Evolutionary conservation across 2,888 invertebrate genomes (phyloP), one percentile per base, ranked within the genome.

Genomic region (Lasioglossum figueresi): DNA sequence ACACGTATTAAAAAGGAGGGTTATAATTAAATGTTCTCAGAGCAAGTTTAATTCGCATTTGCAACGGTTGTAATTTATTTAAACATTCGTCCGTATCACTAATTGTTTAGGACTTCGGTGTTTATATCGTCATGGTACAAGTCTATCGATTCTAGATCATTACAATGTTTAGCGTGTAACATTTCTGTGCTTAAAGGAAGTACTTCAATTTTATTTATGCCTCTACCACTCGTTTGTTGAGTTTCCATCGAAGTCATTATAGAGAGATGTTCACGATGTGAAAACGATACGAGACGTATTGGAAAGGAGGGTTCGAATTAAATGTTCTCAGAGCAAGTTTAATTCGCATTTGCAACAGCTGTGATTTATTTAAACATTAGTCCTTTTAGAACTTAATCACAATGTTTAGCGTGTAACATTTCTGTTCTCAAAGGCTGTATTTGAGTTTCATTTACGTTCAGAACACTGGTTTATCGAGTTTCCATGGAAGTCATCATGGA

Each of bases 61-160:
- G 16, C 1, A 63, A 45, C 40, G 37, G 59, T n/a, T n/a, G 16
- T 37, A 48, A 77, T 82, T 82, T 40, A 63, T 82, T 78, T 82
- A 52, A 52, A 52, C 52, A 10, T 52, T 52, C 10, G 3, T 52
- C 52, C n/a, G 10, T 0, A 0, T 52, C 48, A 5, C 19, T 48
- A 19, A 23, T 19, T 48, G 19, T 48, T 19, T 19, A 48, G 48
- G 19, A 48, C 48, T 23, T 23, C 48, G 23, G 23, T 48, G 48
- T 23, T 48, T 4, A 23, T 19, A 48, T 16, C 40, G 10, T 12
- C 12, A 12, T 40, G 40, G 40, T 40, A 45, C 16, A 45, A 45
- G 45, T 45, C 45, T 45, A 16, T 45, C 4, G 16, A 43, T 43
- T 3, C 12, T 43, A 43, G 12, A 43, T 43, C 43, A 43, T 12